phyloP scores from a whole-genome alignment of 2,888 invertebrate species.

The Phalera bucephala region DNA sequence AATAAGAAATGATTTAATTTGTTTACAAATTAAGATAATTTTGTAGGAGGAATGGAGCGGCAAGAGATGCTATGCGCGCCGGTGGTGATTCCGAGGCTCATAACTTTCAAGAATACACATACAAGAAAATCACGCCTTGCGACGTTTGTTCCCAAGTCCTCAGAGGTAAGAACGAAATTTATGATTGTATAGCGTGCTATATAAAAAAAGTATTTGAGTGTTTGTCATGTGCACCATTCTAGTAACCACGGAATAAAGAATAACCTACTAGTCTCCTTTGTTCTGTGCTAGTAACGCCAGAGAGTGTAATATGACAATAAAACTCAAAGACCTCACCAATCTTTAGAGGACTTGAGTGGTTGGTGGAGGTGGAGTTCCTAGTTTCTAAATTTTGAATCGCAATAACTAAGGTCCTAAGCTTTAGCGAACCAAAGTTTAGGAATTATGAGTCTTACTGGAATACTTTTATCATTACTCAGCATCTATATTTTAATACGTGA shows the following conservation, averaged over 20 bases:
- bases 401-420: too few species aligned
- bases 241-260: constrained; percentile 1
- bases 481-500: too few species aligned
- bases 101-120: constrained; percentile 96
- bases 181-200: neutral
- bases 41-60: constrained; percentile 89
- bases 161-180: constrained; percentile 85
- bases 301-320: too few species aligned
- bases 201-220: neutral
- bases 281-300: too few species aligned
- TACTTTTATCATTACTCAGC: too few species aligned
- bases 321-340: too few species aligned
- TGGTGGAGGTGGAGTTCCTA: too few species aligned
- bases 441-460: too few species aligned
- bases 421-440: too few species aligned
- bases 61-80: constrained; percentile 83
- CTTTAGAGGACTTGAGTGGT: too few species aligned
- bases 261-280: too few species aligned
- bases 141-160: constrained; percentile 96
- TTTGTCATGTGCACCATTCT: neutral
- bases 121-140: constrained; percentile 97
- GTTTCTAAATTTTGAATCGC: too few species aligned
- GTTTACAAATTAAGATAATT: constrained; percentile 22
- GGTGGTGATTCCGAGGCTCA: constrained; percentile 88
- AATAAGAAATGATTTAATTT: constrained; percentile 1